Evolutionary conservation across 1,140 invertebrate genomes (phyloP).

Genomic region (Patella vulgata): DNA sequence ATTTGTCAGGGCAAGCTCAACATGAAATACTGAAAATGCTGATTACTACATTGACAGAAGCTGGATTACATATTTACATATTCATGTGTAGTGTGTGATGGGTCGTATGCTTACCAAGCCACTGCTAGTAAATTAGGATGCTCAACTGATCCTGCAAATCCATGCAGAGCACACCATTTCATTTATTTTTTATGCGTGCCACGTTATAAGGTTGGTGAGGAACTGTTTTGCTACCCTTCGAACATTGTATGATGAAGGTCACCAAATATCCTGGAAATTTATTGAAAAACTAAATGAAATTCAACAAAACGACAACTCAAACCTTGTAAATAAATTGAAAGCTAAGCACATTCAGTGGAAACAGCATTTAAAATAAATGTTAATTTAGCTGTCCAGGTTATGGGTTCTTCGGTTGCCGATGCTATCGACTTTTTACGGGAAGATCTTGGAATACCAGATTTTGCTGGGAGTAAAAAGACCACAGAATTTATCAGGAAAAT

Average conservation of each 20-base stretch:
- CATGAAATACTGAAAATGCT: background rate
- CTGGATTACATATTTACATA: background rate
- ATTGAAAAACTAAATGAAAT: background rate
- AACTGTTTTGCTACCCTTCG: background rate
- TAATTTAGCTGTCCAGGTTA: no score
- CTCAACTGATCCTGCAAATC: background rate
- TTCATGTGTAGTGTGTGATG: slow-evolving; percentile 5
- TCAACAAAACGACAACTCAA: background rate
- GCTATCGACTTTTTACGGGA: no score
- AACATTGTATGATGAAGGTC: background rate
- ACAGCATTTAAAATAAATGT: no score
- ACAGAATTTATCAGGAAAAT: no score
- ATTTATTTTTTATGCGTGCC: slow-evolving; percentile 10
- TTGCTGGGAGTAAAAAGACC: no score
- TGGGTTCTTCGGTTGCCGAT: no score
- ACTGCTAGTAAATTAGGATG: slow-evolving; percentile 1
- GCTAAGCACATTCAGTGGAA: background rate
- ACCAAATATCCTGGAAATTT: background rate
- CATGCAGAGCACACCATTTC: background rate
- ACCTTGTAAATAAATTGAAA: slow-evolving; percentile 3
- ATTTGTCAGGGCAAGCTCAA: background rate
- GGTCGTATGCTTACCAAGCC: slow-evolving; percentile 4
- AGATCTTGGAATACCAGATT: no score
- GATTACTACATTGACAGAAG: background rate
- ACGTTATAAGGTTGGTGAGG: slow-evolving; percentile 4